A percentile compares a stretch with the other conserved stretches of the same genome.
phyloP scores from a whole-genome alignment of 92 coral and sea anemone species.

The Scolanthus callimorphus region DNA sequence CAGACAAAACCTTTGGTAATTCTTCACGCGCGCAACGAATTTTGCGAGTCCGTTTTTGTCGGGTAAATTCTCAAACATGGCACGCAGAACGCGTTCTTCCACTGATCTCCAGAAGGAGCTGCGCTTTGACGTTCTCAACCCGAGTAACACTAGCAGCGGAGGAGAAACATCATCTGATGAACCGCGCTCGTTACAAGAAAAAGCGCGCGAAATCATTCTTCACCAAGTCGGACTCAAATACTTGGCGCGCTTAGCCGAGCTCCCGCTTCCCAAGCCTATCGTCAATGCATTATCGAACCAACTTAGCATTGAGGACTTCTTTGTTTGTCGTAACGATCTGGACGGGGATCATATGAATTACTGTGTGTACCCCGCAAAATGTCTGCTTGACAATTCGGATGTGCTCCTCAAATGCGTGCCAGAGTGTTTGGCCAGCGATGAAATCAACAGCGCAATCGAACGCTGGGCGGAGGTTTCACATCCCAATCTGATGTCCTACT shows the following conservation, averaged over 20 bases:
- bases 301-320: constrained; percentile 82
- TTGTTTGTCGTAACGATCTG: constrained; percentile 79
- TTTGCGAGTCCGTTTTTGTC: too few species aligned
- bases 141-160: constrained; percentile 19
- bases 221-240: constrained; percentile 88
- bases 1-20: too few species aligned
- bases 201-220: constrained; percentile 77
- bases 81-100: constrained; percentile 71
- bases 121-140: constrained; percentile 72
- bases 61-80: too few species aligned
- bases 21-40: too few species aligned
- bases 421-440: constrained; percentile 58
- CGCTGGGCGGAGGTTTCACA: constrained; percentile 70
- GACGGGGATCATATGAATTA: constrained; percentile 73
- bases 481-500: constrained; percentile 66
- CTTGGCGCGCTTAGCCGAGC: constrained; percentile 77
- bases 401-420: constrained; percentile 84
- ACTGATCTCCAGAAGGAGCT: constrained; percentile 54
- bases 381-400: constrained; percentile 89
- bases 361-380: constrained; percentile 96
- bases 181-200: constrained; percentile 63
- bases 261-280: constrained; percentile 88
- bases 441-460: constrained; percentile 64
- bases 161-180: constrained; percentile 19
- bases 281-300: constrained; percentile 78